Conservation (phyloP, 2,888 invertebrate species). For the Bombyx huttoni region DNA sequence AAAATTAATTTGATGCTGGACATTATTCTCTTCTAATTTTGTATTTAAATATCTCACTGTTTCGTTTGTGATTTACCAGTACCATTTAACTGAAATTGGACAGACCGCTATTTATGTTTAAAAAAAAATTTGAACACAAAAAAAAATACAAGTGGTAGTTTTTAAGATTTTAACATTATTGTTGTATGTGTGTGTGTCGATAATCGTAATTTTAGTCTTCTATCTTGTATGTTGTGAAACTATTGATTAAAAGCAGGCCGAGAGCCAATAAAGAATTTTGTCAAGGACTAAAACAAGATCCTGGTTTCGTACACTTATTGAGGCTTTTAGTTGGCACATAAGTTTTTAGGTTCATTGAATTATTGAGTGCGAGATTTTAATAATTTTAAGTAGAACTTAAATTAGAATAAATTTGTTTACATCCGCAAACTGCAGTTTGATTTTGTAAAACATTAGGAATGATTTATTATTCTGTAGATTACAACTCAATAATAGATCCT, state of each 20-base stretch:
- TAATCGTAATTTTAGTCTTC: conserved; percentile 8
- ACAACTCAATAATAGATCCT: not conserved
- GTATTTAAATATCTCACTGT: not conserved
- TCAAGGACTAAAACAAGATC: not conserved
- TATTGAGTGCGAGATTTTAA: conserved; percentile 1
- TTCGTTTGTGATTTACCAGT: not conserved
- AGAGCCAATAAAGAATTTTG: not conserved
- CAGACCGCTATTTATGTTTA: too few species aligned
- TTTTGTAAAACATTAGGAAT: conserved; percentile 12
- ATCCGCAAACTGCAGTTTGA: conserved; percentile 7
- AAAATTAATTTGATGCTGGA: not conserved
- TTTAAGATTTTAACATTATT: conserved; percentile 10
- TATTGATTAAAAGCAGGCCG: not conserved
- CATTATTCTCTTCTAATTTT: not conserved
- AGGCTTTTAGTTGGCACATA: not conserved
- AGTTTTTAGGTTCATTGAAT: not conserved
- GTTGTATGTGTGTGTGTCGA: conserved; percentile 18
- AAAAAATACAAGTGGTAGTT: not conserved
- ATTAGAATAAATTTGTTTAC: not conserved
- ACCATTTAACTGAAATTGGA: too few species aligned
- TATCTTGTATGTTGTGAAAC: not conserved
- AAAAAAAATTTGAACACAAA: not conserved
- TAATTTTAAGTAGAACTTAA: not conserved
- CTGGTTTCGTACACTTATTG: not conserved
- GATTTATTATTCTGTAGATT: conserved; percentile 10